Evolutionary conservation across 2,797 vertebrate genomes (phyloP).

Genomic region (Ataeniobius toweri): DNA sequence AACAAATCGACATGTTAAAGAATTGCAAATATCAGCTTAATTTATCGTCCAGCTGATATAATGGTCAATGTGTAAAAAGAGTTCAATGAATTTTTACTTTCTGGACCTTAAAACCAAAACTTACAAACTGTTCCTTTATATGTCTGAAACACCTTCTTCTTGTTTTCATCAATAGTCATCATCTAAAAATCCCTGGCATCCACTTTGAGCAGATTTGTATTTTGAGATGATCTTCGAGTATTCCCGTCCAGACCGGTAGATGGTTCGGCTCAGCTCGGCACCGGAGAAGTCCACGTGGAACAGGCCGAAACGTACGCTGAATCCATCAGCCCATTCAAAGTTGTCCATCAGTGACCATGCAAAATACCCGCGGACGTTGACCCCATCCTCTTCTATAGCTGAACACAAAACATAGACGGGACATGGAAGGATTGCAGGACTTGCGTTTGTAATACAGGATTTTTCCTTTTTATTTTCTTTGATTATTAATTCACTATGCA

Average conservation of each 20-base stretch:
- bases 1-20: too few species aligned
- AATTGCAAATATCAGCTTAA: too few species aligned
- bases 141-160: neutral
- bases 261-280: slow-evolving; percentile 62
- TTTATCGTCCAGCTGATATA: neutral
- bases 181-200: neutral
- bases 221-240: slow-evolving; percentile 81
- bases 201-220: slow-evolving; percentile 35
- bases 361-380: slow-evolving; percentile 80
- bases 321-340: slow-evolving; percentile 84
- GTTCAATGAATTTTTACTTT: neutral
- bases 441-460: slow-evolving; percentile 3
- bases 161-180: neutral
- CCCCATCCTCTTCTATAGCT: slow-evolving; percentile 76
- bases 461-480: neutral
- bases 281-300: slow-evolving; percentile 85
- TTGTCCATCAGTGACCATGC: slow-evolving; percentile 86
- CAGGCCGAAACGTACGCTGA: slow-evolving; percentile 82
- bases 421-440: neutral
- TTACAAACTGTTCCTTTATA: neutral
- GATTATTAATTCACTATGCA: neutral
- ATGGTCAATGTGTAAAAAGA: neutral
- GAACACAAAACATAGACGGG: slow-evolving; percentile 23
- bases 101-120: neutral
- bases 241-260: slow-evolving; percentile 82